Evolutionary conservation across 2,113 vertebrate genomes (phyloP), one percentile per base, ranked within the genome.

Genomic region (Odontophorus gujanensis): DNA sequence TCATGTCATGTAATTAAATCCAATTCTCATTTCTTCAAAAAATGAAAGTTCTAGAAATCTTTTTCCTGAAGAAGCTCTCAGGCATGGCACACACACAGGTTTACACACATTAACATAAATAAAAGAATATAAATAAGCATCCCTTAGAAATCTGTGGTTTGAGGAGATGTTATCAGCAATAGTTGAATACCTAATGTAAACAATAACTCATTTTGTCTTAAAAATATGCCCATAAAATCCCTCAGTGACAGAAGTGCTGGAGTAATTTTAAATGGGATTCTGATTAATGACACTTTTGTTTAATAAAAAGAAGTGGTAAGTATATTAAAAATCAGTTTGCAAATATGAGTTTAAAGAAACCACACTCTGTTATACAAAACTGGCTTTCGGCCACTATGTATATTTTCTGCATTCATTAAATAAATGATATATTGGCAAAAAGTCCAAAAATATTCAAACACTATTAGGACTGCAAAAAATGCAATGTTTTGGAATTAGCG

Each of bases 401-500:
- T 92, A 71, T 80, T 83, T 93, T 87, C 87, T 87, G 50, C 14
- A 81, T n/a, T 92, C 59, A 76, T 68, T 73, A 79, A 63, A 57
- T 61, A 81, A 84, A 91, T 83, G 19, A 71, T 77, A 53, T 21
- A 24, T 67, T 47, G 61, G 55, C 72, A 94, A 47, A 92, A 95
- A 95, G 9, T 77, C 9, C 2, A 92, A 82, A 89, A 76, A 94
- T n/a, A 42, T 65, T 67, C 78, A 92, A 87, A 80, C 72, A 30
- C 30, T 30, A 79, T 96, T 86, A 92, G 34, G 76, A 94, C 19
- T 21, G 48, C 59, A 88, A 78, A 95, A 95, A 96, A 86, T 40
- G 25, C 73, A 50, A 17, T 82, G 43, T 57, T 95, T 80, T 87
- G 65, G 53, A 79, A 95, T 92, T 95, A 93, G 81, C 62, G 92